phyloP scores from a whole-genome alignment of 1,140 invertebrate genomes.

The Bicyclus anynana region DNA sequence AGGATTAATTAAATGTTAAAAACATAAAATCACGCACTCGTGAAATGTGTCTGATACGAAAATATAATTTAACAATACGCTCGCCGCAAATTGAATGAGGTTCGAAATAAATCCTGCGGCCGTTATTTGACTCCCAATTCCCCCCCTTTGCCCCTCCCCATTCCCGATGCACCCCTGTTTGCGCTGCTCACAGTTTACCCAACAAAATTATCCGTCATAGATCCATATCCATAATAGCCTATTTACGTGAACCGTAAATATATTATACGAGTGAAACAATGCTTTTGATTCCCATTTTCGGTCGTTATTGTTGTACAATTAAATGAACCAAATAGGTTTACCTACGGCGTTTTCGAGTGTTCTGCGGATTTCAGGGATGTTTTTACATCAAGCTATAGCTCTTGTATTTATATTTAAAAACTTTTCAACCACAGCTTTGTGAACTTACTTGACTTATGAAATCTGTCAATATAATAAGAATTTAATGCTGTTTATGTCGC shows the following conservation, averaged over 20 bases:
- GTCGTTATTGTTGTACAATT: background rate
- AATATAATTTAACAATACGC: conserved; percentile 68
- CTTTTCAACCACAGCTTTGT: too few relatives aligned
- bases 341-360: background rate
- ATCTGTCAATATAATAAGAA: too few relatives aligned
- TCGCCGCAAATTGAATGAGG: conserved; percentile 70
- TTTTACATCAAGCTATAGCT: too few relatives aligned
- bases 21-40: conserved; percentile 30
- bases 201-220: conserved; percentile 42
- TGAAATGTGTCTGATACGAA: conserved; percentile 40
- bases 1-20: conserved; percentile 28
- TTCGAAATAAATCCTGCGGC: conserved; percentile 69
- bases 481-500: too few relatives aligned
- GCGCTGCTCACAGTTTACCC: conserved; percentile 48
- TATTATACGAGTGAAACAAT: background rate
- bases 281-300: conserved; percentile 8
- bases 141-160: conserved; percentile 43
- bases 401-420: too few relatives aligned
- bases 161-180: conserved; percentile 56
- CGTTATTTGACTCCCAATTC: conserved; percentile 58
- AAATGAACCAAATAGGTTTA: background rate
- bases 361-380: background rate
- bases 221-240: conserved; percentile 20
- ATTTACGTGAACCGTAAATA: conserved; percentile 5
- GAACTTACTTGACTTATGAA: too few relatives aligned